A percentile compares a stretch with the other conserved stretches of the same genome.
Evolutionary conservation across 2,797 vertebrate genomes (phyloP).

Genomic region (Coregonus ussuriensis): DNA sequence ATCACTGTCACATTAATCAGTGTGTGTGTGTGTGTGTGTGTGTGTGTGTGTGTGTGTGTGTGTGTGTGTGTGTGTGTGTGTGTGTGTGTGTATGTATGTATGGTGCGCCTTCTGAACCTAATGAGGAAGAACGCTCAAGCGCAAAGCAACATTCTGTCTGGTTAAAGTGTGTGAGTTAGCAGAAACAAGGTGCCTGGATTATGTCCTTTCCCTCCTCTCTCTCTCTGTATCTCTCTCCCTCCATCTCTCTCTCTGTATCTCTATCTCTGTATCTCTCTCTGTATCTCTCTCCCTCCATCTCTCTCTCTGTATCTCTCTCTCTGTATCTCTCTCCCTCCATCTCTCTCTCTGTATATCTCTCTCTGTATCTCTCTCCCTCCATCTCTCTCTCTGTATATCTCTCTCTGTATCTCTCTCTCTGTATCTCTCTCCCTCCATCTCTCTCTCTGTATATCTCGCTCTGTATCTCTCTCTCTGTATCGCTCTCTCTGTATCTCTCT

Average conservation of each 20-base stretch:
- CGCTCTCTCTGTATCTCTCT: not conserved
- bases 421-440: too few relatives aligned
- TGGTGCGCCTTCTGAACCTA: conserved; percentile 19
- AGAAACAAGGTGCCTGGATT: conserved; percentile 28
- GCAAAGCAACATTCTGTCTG: conserved; percentile 44
- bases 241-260: not conserved
- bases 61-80: too few relatives aligned
- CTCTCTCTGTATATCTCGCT: not conserved
- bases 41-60: conserved; percentile 5
- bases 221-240: conserved; percentile 1
- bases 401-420: not conserved
- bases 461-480: not conserved
- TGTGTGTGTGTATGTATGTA: not conserved
- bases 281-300: conserved; percentile 2
- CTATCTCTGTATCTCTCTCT: not conserved
- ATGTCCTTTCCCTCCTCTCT: not conserved
- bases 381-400: too few relatives aligned
- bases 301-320: not conserved
- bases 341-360: not conserved
- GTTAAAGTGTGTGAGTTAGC: conserved; percentile 32
- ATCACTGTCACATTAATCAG: conserved; percentile 8
- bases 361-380: not conserved
- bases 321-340: not conserved
- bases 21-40: conserved; percentile 15
- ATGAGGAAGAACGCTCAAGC: conserved; percentile 1